Conservation (phyloP, 2,113 vertebrate genomes). For the Sinocyclocheilus maitianheensis region DNA sequence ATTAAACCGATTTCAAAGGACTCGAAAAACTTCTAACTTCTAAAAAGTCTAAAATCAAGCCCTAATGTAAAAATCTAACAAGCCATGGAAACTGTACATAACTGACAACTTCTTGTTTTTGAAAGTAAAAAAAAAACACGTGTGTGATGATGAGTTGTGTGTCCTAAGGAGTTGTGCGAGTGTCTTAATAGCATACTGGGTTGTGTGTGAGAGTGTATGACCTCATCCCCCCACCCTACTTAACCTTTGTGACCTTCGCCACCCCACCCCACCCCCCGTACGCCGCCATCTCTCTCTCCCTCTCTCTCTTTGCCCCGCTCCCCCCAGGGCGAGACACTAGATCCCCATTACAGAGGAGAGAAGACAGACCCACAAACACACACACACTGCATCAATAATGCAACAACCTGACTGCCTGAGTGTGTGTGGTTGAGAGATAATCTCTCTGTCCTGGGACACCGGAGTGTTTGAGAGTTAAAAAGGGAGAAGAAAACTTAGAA, state of each 20-base stretch:
- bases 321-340: constrained; percentile 72
- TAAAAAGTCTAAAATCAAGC: neutral
- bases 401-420: constrained; percentile 67
- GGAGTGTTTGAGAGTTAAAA: constrained; percentile 54
- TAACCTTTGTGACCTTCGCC: constrained; percentile 77
- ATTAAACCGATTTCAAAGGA: neutral
- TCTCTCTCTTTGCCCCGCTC: constrained; percentile 62
- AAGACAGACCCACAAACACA: constrained; percentile 43
- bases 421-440: constrained; percentile 63
- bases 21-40: neutral
- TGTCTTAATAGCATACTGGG: neutral
- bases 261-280: constrained; percentile 13
- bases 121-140: neutral
- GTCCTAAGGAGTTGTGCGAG: neutral
- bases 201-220: constrained; percentile 55
- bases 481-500: constrained; percentile 50
- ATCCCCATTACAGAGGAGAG: constrained; percentile 74
- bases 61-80: neutral
- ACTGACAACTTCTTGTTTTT: neutral
- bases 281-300: constrained; percentile 35
- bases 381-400: constrained; percentile 75
- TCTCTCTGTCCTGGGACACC: constrained; percentile 77
- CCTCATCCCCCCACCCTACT: constrained; percentile 71
- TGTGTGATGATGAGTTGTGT: neutral
- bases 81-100: neutral